Evolutionary conservation across 2,888 invertebrate species (phyloP).

Genomic region (Lycophotia porphyrea): DNA sequence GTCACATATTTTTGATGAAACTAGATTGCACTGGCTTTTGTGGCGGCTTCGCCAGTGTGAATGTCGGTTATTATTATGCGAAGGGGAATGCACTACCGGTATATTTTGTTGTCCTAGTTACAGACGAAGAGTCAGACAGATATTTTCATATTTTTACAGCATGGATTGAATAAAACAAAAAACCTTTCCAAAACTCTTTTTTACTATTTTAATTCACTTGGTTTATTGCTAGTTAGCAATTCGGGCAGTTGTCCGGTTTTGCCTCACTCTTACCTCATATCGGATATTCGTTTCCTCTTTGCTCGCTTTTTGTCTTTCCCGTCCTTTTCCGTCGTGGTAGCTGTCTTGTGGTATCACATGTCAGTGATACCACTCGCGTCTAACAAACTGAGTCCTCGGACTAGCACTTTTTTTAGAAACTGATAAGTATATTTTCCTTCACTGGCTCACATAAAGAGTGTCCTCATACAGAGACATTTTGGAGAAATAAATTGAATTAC

Average conservation of each 20-base stretch:
- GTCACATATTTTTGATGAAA: neutral
- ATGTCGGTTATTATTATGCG: neutral
- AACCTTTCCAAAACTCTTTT: neutral
- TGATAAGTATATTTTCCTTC: neutral
- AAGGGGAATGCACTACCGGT: neutral
- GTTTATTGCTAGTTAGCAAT: neutral
- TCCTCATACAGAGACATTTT: slow-evolving; percentile 30
- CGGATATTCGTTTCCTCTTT: slow-evolving; percentile 85
- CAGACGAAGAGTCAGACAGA: neutral
- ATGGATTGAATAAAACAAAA: neutral
- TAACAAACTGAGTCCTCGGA: slow-evolving; percentile 50
- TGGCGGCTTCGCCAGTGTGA: neutral
- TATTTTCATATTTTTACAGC: neutral
- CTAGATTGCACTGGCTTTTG: neutral
- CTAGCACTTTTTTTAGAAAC: slow-evolving; percentile 14
- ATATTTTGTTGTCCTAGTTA: neutral
- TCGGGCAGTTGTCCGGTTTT: neutral
- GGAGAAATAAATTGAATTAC: neutral
- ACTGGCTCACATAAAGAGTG: slow-evolving; percentile 35
- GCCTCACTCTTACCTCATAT: slow-evolving; percentile 83
- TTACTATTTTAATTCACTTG: neutral
- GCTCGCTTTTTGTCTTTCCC: slow-evolving; percentile 82
- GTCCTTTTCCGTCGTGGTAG: slow-evolving; percentile 82
- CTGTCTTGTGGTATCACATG: slow-evolving; percentile 86
- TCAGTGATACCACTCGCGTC: slow-evolving; percentile 84